Evolutionary conservation across 2,888 invertebrate genomes (phyloP).

Genomic region (Callyntrura sp.): DNA sequence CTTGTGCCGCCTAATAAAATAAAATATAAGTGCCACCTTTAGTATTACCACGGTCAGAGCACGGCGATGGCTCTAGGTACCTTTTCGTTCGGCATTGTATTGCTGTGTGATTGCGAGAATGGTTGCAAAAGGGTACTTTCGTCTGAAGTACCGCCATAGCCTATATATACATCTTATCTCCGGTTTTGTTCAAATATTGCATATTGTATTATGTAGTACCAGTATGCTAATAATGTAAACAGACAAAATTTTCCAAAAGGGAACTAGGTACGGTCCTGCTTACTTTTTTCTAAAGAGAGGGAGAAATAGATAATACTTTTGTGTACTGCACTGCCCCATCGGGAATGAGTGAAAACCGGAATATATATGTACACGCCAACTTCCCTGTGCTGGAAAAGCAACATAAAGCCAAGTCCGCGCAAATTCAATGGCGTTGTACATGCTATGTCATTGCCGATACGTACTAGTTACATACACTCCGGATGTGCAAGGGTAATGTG

Average conservation of each 20-base stretch:
- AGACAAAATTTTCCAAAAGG: slow-evolving; percentile 33
- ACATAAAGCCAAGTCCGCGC: background rate
- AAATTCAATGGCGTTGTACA: background rate
- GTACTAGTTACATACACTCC: no score
- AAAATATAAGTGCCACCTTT: slow-evolving; percentile 65
- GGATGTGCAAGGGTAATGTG: slow-evolving; percentile 37
- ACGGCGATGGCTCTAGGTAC: slow-evolving; percentile 40
- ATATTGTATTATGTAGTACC: background rate
- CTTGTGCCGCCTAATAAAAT: slow-evolving; percentile 65
- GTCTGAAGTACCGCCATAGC: slow-evolving; percentile 28
- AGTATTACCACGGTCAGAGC: slow-evolving; percentile 49
- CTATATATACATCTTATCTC: background rate
- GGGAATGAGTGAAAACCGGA: slow-evolving; percentile 45
- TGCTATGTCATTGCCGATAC: no score
- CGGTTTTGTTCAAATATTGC: background rate
- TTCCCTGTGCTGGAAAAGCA: slow-evolving; percentile 21
- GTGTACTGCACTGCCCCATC: slow-evolving; percentile 51
- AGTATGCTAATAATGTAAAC: slow-evolving; percentile 42
- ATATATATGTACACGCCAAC: slow-evolving; percentile 41
- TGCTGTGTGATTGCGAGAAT: slow-evolving; percentile 31
- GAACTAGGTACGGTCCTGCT: slow-evolving; percentile 9
- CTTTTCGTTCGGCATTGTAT: background rate
- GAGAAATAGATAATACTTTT: slow-evolving; percentile 62
- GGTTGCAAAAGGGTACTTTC: slow-evolving; percentile 53
- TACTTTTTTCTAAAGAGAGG: slow-evolving; percentile 3